Evolutionary conservation across 2,888 invertebrate genomes (phyloP), one percentile per base, ranked within the genome.

Genomic region (Hyles lineata): DNA sequence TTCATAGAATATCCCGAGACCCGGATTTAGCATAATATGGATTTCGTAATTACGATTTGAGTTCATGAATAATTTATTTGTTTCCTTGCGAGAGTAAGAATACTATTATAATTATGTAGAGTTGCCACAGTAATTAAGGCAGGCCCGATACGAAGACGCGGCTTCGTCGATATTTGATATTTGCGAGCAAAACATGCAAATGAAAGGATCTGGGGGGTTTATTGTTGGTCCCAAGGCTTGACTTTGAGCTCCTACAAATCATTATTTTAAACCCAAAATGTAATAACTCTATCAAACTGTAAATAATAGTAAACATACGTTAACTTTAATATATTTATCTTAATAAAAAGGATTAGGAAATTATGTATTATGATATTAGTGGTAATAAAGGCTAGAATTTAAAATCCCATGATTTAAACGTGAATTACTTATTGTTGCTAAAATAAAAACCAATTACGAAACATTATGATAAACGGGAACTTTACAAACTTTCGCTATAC

Each of bases 121-220:
- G 83, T 82, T 84, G 83, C 86, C 85, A 84, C 86, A 85, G 83
- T 84, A 87, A 90, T 90, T 88, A 89, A 83, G 82, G 82, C 83
- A 82, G 82, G 77, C 81, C 78, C 82, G 82, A 82, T 84, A 82
- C 83, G 84, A 82, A 77, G 80, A 50, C 50, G 69, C 25, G 62
- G 62, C 55, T 43, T 29, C 71, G 59, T n/a, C 58, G 88, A 87
- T 91, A 92, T 92, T 92, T 90, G 89, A 89, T 90, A 90, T 87
- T 84, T 79, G 77, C 74, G 77, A 80, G 85, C 86, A 90, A 91
- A 91, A 92, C 89, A 92, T 92, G 92, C 87, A 92, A 92, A 92
- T 92, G 88, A 89, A 88, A 89, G 89, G 90, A 86, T 86, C 82
- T 76, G 77, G 71, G 78, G 78, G 85, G 84, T 82, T 86, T 83